Conservation (phyloP, 2,888 invertebrate genomes). For the Arge pagana region DNA sequence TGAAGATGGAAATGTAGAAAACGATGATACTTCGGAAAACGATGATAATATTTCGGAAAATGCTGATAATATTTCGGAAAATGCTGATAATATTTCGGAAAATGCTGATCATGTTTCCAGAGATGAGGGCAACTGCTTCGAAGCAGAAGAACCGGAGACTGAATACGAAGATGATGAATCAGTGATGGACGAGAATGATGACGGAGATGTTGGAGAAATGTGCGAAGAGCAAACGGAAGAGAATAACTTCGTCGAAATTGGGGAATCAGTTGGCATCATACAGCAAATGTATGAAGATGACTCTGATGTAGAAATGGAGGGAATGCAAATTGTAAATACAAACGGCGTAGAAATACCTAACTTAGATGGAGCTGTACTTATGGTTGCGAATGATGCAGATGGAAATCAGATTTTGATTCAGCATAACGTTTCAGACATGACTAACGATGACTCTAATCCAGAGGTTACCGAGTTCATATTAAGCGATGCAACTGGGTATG, state of each 20-base stretch:
- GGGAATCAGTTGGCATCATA: neutral
- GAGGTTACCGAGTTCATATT: conserved; percentile 47
- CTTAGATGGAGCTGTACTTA: conserved; percentile 53
- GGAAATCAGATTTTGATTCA: conserved; percentile 54
- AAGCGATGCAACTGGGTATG: conserved; percentile 41
- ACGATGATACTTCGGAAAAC: conserved; percentile 17
- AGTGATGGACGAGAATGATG: conserved; percentile 2
- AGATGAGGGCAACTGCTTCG: too few relatives aligned
- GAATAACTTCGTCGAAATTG: conserved; percentile 14
- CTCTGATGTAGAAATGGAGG: conserved; percentile 30
- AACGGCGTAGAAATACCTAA: conserved; percentile 44
- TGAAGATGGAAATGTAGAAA: conserved; percentile 28
- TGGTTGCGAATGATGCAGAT: conserved; percentile 51
- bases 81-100: conserved; percentile 4
- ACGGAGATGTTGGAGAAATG: conserved; percentile 15
- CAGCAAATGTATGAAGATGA: conserved; percentile 3
- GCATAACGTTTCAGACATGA: conserved; percentile 43
- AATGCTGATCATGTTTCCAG: neutral
- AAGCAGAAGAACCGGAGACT: neutral
- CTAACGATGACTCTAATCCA: conserved; percentile 47
- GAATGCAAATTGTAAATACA: conserved; percentile 30
- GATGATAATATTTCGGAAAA: neutral
- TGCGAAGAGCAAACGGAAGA: conserved; percentile 7
- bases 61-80: conserved; percentile 2
- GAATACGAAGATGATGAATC: neutral